phyloP scores from a whole-genome alignment of 2,888 invertebrate genomes.

The Himalopsyche anomala region DNA sequence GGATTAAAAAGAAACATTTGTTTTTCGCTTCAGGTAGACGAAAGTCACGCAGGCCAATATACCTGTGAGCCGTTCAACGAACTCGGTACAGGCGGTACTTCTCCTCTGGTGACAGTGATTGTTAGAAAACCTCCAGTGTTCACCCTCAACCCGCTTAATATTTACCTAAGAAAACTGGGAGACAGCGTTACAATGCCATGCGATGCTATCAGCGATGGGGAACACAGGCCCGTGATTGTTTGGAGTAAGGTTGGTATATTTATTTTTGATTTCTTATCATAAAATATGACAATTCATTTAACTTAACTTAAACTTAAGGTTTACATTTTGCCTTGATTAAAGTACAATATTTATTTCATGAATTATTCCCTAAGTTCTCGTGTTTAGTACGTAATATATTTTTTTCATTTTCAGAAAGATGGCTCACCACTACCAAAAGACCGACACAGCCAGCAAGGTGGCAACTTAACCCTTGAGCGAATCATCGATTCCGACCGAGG shows the following conservation, averaged over 20 bases:
- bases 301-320: too few relatives aligned
- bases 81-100: slow-evolving; percentile 90
- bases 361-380: neutral
- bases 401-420: slow-evolving; percentile 75
- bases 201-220: slow-evolving; percentile 83
- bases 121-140: slow-evolving; percentile 92
- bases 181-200: slow-evolving; percentile 90
- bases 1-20: too few relatives aligned
- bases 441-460: slow-evolving; percentile 81
- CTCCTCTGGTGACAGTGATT: slow-evolving; percentile 88
- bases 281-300: too few relatives aligned
- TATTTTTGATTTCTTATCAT: neutral
- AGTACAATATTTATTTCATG: too few relatives aligned
- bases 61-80: slow-evolving; percentile 95
- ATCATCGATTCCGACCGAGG: slow-evolving; percentile 93
- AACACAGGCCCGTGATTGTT: slow-evolving; percentile 80
- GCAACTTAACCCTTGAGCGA: slow-evolving; percentile 89
- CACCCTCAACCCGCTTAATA: slow-evolving; percentile 85
- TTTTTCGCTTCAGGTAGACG: slow-evolving; percentile 79
- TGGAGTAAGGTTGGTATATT: slow-evolving; percentile 79
- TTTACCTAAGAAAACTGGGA: slow-evolving; percentile 89
- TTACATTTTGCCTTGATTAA: too few relatives aligned
- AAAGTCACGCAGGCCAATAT: slow-evolving; percentile 91
- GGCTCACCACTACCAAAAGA: slow-evolving; percentile 83
- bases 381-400: neutral